Evolutionary conservation across 2,113 vertebrate species (phyloP).

Genomic region (Azemiops feae): DNA sequence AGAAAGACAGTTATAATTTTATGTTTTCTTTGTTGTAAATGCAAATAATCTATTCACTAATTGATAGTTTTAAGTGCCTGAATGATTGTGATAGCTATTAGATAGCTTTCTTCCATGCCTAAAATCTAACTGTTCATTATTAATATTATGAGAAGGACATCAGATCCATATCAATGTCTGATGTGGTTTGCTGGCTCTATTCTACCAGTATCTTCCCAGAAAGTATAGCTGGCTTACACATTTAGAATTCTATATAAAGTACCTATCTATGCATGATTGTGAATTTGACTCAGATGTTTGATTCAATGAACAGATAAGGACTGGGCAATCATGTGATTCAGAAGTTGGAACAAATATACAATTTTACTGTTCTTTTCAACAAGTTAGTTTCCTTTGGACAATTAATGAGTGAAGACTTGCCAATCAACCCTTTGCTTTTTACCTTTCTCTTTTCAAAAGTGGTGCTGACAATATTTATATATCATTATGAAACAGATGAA

Average conservation of each 20-base stretch:
- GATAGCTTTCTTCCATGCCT: neutral
- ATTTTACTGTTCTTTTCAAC: neutral
- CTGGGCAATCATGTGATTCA: neutral
- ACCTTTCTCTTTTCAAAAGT: constrained; percentile 10
- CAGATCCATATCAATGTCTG: neutral
- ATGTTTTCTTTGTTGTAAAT: neutral
- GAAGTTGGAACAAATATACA: neutral
- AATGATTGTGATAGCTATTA: neutral
- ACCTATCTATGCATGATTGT: neutral
- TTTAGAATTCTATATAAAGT: neutral
- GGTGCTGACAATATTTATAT: neutral
- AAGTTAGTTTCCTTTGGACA: neutral
- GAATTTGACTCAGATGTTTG: neutral
- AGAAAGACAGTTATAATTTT: neutral
- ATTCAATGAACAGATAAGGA: neutral
- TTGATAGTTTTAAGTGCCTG: neutral
- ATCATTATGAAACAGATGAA: neutral
- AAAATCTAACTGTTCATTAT: neutral
- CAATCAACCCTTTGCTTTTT: neutral
- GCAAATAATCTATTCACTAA: neutral
- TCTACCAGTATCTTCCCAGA: neutral
- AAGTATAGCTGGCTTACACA: neutral
- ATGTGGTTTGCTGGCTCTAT: neutral
- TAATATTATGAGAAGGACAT: neutral
- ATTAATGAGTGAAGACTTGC: neutral